These are phyloP conservation scores for Drosophila acutilabella DNA, from an alignment of 2,888 invertebrate genomes.

Conservation along the genomic window DNA sequence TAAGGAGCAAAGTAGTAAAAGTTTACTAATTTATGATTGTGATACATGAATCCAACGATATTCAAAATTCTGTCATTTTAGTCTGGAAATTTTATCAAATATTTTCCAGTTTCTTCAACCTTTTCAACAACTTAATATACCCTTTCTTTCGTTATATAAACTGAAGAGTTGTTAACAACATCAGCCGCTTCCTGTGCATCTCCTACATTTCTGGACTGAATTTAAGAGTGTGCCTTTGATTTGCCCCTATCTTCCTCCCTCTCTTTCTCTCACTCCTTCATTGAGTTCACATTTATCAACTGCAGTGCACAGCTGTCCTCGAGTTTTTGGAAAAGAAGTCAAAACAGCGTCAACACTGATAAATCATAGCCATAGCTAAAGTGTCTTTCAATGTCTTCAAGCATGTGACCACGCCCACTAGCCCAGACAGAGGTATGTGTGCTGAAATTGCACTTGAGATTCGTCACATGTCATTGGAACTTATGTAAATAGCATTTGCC, in stretches of 20 bases:
- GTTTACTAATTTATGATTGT: too few relatives aligned
- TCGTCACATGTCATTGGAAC: constrained; percentile 73
- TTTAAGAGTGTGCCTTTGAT: constrained; percentile 32
- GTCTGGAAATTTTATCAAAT: neutral
- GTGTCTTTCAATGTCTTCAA: constrained; percentile 57
- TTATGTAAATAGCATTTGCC: constrained; percentile 66
- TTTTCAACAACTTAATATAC: neutral
- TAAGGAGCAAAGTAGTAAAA: too few relatives aligned
- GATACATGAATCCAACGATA: too few relatives aligned
- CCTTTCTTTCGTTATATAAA: constrained; percentile 1
- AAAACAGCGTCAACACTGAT: constrained; percentile 42
- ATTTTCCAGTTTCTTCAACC: neutral
- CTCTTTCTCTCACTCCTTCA: constrained; percentile 18
- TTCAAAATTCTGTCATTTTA: too few relatives aligned
- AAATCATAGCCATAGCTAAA: constrained; percentile 63
- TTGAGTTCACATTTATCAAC: constrained; percentile 68
- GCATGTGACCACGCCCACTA: constrained; percentile 56
- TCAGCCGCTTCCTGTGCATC: constrained; percentile 51
- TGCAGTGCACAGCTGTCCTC: constrained; percentile 71
- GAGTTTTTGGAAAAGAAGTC: constrained; percentile 23
- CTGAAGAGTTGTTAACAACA: constrained; percentile 40
- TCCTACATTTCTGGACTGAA: constrained; percentile 21
- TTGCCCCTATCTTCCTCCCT: neutral
- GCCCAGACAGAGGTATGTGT: constrained; percentile 19
- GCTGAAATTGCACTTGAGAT: constrained; percentile 69